Conservation (phyloP, 2,113 vertebrate species). For the Sminthopsis crassicaudata region DNA sequence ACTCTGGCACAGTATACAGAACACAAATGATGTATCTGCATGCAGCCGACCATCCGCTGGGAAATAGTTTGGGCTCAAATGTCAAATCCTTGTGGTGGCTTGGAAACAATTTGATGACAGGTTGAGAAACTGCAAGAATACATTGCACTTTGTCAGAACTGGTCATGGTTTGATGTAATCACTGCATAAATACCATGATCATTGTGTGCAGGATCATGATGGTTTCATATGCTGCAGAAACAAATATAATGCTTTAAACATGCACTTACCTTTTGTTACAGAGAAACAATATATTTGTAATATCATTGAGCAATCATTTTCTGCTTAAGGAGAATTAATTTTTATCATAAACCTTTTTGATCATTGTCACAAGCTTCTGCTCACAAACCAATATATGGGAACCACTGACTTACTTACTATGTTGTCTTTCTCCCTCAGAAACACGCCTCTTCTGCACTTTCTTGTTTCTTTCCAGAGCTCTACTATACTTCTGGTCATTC, state of each 20-base stretch:
- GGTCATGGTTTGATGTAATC: not conserved
- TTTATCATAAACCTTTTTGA: not conserved
- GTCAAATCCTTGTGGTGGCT: not conserved
- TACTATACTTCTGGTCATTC: not conserved
- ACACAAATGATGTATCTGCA: not conserved
- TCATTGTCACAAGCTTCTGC: not conserved
- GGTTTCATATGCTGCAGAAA: not conserved
- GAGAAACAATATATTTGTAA: not conserved
- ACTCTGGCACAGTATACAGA: not conserved
- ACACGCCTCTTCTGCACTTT: not conserved
- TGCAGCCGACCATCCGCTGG: not conserved
- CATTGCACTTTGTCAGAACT: not conserved
- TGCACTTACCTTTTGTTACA: not conserved
- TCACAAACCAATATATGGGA: not conserved
- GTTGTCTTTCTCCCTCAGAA: not conserved
- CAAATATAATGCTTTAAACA: not conserved
- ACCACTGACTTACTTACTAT: not conserved
- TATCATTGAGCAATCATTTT: not conserved
- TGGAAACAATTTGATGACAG: constrained; percentile 2
- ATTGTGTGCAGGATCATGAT: not conserved
- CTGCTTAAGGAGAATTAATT: not conserved
- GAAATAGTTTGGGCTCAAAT: not conserved
- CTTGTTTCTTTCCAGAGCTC: not conserved
- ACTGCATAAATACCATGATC: not conserved
- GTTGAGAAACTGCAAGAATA: not conserved